Percentiles rank a stretch among this genome's conserved stretches.
phyloP scores from a whole-genome alignment of 2,113 vertebrate genomes.

The Rissa tridactyla region DNA sequence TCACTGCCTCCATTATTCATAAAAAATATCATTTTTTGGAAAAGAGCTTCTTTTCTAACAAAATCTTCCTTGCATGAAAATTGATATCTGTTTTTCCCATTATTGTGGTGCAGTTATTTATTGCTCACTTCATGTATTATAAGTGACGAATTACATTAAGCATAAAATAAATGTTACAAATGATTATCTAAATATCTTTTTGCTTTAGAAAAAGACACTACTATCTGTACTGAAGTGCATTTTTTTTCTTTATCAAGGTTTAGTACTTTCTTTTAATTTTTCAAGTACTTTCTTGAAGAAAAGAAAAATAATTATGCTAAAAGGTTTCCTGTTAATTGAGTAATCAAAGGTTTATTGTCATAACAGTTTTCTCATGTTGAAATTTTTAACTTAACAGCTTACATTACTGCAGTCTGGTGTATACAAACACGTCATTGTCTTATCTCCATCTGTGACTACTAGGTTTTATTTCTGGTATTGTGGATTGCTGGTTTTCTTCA shows the following conservation, averaged over 20 bases:
- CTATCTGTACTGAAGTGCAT: neutral
- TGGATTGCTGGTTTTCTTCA: neutral
- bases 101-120: neutral
- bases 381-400: constrained; percentile 45
- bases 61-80: neutral
- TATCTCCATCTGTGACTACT: constrained; percentile 21
- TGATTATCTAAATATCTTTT: neutral
- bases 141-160: neutral
- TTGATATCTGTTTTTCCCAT: neutral
- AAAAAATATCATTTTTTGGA: neutral
- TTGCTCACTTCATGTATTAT: neutral
- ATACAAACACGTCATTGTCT: neutral
- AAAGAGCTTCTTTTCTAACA: neutral
- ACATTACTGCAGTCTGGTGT: neutral
- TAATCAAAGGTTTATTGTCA: constrained; percentile 43
- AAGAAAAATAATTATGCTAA: neutral
- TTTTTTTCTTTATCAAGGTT: neutral
- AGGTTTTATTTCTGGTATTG: neutral
- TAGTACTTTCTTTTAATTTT: neutral
- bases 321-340: constrained; percentile 6
- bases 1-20: neutral
- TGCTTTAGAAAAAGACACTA: neutral
- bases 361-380: constrained; percentile 38
- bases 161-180: neutral
- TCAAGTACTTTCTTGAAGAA: neutral